Base-by-base conservation (phyloP, 1,140 invertebrate species). In the Ericerus pela region DNA sequence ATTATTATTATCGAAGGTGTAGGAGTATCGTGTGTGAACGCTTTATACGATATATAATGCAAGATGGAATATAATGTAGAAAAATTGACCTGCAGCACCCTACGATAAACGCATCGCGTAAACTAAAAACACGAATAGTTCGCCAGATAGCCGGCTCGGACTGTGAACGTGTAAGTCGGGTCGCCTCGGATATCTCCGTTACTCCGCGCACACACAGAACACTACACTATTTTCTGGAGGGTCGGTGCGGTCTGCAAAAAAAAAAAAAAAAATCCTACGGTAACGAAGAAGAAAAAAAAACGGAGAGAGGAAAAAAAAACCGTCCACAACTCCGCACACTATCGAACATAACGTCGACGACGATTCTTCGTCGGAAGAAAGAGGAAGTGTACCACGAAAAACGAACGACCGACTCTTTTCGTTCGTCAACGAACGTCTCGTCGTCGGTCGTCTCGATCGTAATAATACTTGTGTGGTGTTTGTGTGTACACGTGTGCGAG, bases 71-170 rank as follows among this genome's bases (percentile, higher is more conserved):
- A 20, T 16, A 47, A 24, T 47, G 41, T 47, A 10, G 41, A 16
- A 47, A 47, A 47, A 47, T 22, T 47, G 41, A 47, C 41, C 41
- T 47, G 20, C 41, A n/a, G n/a, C n/a, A 47, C 41, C 41, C 8
- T 47, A 47, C 3, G 26, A 47, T 24, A 47, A 47, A 24, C 22
- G 20, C 41, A 47, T 47, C 41, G 41, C 41, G 41, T 47, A 47
- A 47, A 47, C 41, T 47, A 47, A 47, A n/a, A n/a, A 47, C 41
- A 18, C 41, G 41, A n/a, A 47, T 47, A 47, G 41, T 47, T 47
- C 41, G 41, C 41, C 41, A 47, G 41, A 47, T 47, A 47, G 41
- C 41, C 41, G 41, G 41, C 41, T 47, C 26, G 41, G 41, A 47
- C 41, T 47, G 41, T 47, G 41, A 47, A 24, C 41, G 26, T n/a